A percentile compares a stretch with the other conserved stretches of the same genome.
Conservation (phyloP, 2,797 vertebrate species). For the Discoglossus pictus region DNA sequence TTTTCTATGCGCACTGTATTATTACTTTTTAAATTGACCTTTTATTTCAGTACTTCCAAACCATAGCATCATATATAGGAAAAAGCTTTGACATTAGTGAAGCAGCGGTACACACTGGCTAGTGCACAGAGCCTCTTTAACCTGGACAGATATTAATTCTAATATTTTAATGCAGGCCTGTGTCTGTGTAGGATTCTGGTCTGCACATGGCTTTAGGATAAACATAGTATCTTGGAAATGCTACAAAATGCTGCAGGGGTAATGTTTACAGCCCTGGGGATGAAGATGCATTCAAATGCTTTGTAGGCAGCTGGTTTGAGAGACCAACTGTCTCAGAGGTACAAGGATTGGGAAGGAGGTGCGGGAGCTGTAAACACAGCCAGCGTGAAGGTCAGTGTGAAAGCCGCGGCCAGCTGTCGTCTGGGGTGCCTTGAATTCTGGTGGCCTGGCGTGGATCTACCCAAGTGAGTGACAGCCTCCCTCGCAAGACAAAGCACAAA, state of each 20-base stretch:
- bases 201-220: conserved; percentile 9
- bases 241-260: conserved; percentile 44
- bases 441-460: conserved; percentile 41
- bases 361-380: conserved; percentile 47
- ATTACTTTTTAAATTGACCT: too few species aligned
- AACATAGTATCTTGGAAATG: conserved; percentile 22
- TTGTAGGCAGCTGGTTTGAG: conserved; percentile 46
- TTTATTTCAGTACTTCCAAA: background rate
- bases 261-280: conserved; percentile 41
- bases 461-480: conserved; percentile 41
- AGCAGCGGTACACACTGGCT: too few species aligned
- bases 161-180: conserved; percentile 12
- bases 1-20: too few species aligned
- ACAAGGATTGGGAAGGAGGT: conserved; percentile 42
- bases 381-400: conserved; percentile 58
- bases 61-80: too few species aligned
- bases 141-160: background rate
- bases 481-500: conserved; percentile 34
- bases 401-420: conserved; percentile 53
- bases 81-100: too few species aligned
- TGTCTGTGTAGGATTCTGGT: conserved; percentile 10
- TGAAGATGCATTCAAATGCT: conserved; percentile 47
- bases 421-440: conserved; percentile 56
- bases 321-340: conserved; percentile 50
- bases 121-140: too few species aligned